A percentile compares a stretch with the other conserved stretches of the same genome.
Evolutionary conservation across 2,888 invertebrate species (phyloP).

Genomic region (Kuschelorhynchus macadamiae): DNA sequence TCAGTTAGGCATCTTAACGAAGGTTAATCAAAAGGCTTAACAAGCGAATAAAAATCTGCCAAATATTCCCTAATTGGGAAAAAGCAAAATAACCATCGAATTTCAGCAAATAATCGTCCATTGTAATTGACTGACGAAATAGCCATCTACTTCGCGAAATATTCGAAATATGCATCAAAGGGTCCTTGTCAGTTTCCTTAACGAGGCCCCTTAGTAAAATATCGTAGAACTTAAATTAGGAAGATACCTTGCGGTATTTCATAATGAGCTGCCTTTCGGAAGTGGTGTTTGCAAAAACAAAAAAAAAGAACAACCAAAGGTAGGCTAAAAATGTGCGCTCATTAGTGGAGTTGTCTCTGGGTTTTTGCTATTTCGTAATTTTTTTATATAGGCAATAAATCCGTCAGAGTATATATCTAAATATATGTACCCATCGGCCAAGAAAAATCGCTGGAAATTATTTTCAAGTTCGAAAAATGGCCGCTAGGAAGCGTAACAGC

Average conservation of each 20-base stretch:
- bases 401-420: too few species aligned
- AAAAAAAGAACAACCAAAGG: too few species aligned
- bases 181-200: conserved; percentile 38
- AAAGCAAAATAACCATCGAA: conserved; percentile 20
- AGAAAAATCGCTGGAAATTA: too few species aligned
- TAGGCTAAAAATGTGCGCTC: conserved; percentile 12
- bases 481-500: too few species aligned
- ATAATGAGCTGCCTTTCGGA: conserved; percentile 34
- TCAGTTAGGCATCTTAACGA: conserved; percentile 19
- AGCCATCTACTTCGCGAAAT: conserved; percentile 51
- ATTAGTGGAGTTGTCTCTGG: conserved; percentile 1
- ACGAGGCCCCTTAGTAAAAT: conserved; percentile 37
- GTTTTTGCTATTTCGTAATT: too few species aligned
- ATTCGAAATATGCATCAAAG: conserved; percentile 56
- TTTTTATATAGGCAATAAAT: too few species aligned
- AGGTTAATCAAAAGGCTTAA: conserved; percentile 22
- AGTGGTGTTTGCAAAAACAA: conserved; percentile 15
- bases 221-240: conserved; percentile 33
- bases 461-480: too few species aligned
- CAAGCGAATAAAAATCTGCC: conserved; percentile 21
- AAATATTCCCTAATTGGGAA: conserved; percentile 43
- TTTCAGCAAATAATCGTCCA: conserved; percentile 39
- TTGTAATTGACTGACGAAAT: conserved; percentile 45
- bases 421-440: too few species aligned
- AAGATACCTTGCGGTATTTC: conserved; percentile 24